Conservation (phyloP, 2,797 vertebrate species). For the Melanotaenia parkinsoni region DNA sequence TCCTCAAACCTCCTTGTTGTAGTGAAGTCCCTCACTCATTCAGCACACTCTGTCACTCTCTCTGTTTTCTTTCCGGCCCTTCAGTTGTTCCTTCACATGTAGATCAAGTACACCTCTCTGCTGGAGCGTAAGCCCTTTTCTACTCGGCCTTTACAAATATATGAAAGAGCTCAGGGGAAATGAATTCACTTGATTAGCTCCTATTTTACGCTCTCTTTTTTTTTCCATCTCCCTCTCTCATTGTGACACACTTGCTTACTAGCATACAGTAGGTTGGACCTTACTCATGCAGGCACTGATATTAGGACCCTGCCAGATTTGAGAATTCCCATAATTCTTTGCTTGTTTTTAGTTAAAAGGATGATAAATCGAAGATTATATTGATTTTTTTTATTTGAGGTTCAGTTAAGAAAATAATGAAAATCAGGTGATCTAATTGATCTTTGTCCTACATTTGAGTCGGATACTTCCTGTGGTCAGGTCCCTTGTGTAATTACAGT, state of each 20-base stretch:
- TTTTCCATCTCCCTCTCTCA: constrained; percentile 16
- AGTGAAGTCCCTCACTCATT: constrained; percentile 30
- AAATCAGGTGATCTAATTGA: background rate
- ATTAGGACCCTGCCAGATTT: constrained; percentile 12
- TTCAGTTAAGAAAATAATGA: background rate
- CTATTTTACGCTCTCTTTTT: constrained; percentile 17
- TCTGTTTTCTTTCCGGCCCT: constrained; percentile 32
- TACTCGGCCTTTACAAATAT: constrained; percentile 59
- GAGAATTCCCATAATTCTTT: constrained; percentile 20
- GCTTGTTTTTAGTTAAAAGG: background rate
- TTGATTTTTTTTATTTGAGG: background rate
- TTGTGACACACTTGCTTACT: background rate
- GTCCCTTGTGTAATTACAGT: constrained; percentile 13
- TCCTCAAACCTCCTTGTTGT: constrained; percentile 59
- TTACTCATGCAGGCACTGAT: constrained; percentile 10
- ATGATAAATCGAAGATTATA: background rate
- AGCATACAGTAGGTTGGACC: background rate
- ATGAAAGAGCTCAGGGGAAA: constrained; percentile 57
- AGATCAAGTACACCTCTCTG: constrained; percentile 66
- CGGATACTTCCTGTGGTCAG: constrained; percentile 6
- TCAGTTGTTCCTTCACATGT: constrained; percentile 71
- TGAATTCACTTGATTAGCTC: constrained; percentile 65
- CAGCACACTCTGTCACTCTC: constrained; percentile 1
- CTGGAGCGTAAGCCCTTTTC: constrained; percentile 63
- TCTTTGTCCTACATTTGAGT: constrained; percentile 3